These are phyloP conservation scores for Larimichthys crocea DNA, from an alignment of 2,113 vertebrate genomes.

Conservation along the genomic window DNA sequence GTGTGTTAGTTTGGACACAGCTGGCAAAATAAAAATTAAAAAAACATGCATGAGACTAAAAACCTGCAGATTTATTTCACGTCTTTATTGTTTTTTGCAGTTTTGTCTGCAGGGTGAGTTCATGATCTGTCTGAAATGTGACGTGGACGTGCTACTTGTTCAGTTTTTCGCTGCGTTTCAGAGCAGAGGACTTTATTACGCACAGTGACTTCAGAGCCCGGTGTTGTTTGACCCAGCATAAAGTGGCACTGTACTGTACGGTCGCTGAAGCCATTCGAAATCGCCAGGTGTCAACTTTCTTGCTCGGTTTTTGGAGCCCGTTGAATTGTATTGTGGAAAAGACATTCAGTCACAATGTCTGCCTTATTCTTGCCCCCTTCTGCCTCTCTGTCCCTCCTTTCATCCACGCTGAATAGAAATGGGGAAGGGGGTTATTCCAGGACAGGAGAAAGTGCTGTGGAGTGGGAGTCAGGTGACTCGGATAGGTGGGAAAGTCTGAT, in stretches of 20 bases:
- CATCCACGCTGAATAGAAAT: background rate
- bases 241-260: background rate
- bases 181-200: background rate
- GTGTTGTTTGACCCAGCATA: background rate
- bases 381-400: background rate
- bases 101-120: background rate
- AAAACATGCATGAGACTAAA: background rate
- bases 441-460: background rate
- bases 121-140: background rate
- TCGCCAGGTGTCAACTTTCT: background rate
- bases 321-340: background rate
- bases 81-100: background rate
- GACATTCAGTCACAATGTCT: conserved; percentile 1
- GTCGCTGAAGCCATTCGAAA: background rate
- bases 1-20: background rate
- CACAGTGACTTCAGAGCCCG: background rate
- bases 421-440: background rate
- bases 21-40: background rate
- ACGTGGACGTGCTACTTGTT: background rate
- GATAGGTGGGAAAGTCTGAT: background rate
- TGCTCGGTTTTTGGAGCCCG: background rate
- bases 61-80: background rate
- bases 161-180: background rate
- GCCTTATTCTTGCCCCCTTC: background rate
- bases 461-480: background rate